These are phyloP conservation scores for Gambusia yucatana DNA, from an alignment of 2,797 vertebrate genomes.

Conservation along the genomic window DNA sequence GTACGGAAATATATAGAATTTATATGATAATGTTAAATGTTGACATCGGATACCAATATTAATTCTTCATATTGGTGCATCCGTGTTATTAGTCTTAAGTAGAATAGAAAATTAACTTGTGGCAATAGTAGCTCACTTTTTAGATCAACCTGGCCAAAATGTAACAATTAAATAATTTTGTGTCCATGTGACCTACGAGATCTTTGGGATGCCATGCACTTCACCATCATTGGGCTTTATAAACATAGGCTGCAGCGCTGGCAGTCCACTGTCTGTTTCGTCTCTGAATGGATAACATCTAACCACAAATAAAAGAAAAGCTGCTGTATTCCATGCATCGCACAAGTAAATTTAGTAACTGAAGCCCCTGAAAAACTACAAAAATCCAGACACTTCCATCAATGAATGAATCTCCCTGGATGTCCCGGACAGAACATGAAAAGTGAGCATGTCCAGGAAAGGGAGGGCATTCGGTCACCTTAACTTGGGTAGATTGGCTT, in stretches of 20 bases:
- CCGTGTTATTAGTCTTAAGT: too few relatives aligned
- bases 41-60: too few relatives aligned
- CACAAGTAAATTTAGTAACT: not conserved
- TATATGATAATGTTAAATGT: too few relatives aligned
- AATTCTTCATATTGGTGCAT: too few relatives aligned
- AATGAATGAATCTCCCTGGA: not conserved
- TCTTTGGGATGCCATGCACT: not conserved
- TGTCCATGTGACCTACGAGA: not conserved
- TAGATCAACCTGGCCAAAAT: too few relatives aligned
- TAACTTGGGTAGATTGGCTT: not conserved
- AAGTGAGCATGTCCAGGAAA: not conserved
- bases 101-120: too few relatives aligned
- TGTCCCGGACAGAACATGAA: not conserved
- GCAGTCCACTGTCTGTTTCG: not conserved
- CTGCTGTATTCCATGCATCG: not conserved
- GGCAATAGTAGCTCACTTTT: too few relatives aligned
- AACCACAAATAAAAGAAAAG: not conserved
- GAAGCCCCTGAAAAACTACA: not conserved
- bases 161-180: not conserved
- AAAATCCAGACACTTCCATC: not conserved
- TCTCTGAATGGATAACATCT: not conserved
- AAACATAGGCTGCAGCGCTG: not conserved
- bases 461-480: not conserved
- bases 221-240: too few relatives aligned
- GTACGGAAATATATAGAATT: too few relatives aligned